phyloP scores from a whole-genome alignment of 53 echinoderm and acorn worm species.

The Echinometra lucunter region DNA sequence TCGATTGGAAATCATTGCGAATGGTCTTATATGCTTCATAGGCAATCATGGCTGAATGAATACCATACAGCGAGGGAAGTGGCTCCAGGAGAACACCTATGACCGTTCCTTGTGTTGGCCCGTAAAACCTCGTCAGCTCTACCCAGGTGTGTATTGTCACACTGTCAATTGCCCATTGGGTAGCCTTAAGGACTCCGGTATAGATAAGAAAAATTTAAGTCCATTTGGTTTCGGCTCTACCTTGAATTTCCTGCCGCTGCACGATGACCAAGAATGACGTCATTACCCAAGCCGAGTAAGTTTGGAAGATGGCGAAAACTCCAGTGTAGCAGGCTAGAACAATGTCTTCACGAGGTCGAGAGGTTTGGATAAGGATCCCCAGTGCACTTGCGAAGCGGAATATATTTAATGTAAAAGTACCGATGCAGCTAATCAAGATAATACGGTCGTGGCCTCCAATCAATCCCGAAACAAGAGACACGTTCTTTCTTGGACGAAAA shows the following conservation, averaged over 20 bases:
- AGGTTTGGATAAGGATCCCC: not conserved
- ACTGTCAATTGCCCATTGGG: slow-evolving; percentile 57
- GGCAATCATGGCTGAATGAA: slow-evolving; percentile 52
- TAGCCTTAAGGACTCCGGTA: slow-evolving; percentile 32
- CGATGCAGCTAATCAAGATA: not conserved
- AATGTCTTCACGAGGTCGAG: not conserved
- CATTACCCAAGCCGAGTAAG: slow-evolving; percentile 29
- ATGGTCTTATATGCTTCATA: slow-evolving; percentile 44
- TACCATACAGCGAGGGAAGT: slow-evolving; percentile 12
- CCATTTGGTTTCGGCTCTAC: not conserved
- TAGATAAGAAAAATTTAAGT: slow-evolving; percentile 46
- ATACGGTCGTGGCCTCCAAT: slow-evolving; percentile 29
- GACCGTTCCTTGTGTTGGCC: not conserved
- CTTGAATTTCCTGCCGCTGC: slow-evolving; percentile 24
- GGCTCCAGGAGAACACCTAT: slow-evolving; percentile 61
- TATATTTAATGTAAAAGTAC: slow-evolving; percentile 40
- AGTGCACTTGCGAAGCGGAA: slow-evolving; percentile 3
- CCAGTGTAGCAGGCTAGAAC: slow-evolving; percentile 6
- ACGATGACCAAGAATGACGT: slow-evolving; percentile 50
- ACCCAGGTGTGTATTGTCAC: not conserved
- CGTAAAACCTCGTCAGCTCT: slow-evolving; percentile 45
- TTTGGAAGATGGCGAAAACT: slow-evolving; percentile 26
- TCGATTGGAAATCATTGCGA: not conserved
- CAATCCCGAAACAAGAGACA: slow-evolving; percentile 17
- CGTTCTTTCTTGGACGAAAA: not conserved